Conservation (phyloP, 2,888 invertebrate genomes). For the Allophyes oxyacanthae region DNA sequence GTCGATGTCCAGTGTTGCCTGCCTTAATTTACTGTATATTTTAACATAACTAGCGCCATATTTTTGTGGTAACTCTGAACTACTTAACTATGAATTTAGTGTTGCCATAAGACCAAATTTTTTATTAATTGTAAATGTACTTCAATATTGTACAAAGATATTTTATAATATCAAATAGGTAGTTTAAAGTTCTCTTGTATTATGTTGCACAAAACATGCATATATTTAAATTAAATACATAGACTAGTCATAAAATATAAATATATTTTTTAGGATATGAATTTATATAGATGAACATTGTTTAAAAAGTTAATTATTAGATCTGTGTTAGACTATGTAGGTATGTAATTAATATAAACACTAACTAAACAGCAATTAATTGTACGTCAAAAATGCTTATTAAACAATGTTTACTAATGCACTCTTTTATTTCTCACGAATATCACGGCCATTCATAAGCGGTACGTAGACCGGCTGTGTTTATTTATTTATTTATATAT, state of each 20-base stretch:
- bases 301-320: conserved; percentile 21
- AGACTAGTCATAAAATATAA: conserved; percentile 53
- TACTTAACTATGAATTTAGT: not conserved
- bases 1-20: not conserved
- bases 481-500: no score
- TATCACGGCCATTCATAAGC: no score
- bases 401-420: conserved; percentile 49
- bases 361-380: conserved; percentile 3
- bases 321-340: not conserved
- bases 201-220: conserved; percentile 12
- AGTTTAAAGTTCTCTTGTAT: conserved; percentile 9
- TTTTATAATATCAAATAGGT: conserved; percentile 20
- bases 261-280: conserved; percentile 49
- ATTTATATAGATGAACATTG: conserved; percentile 39
- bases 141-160: conserved; percentile 39
- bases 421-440: conserved; percentile 10
- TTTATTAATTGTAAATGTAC: conserved; percentile 19
- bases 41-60: no score
- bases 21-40: no score
- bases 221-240: conserved; percentile 31
- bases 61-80: not conserved
- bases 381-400: conserved; percentile 21
- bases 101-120: conserved; percentile 17
- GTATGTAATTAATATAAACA: conserved; percentile 9
- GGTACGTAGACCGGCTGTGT: no score